phyloP scores from a whole-genome alignment of 2,113 vertebrate species.

The Xenus cinereus region DNA sequence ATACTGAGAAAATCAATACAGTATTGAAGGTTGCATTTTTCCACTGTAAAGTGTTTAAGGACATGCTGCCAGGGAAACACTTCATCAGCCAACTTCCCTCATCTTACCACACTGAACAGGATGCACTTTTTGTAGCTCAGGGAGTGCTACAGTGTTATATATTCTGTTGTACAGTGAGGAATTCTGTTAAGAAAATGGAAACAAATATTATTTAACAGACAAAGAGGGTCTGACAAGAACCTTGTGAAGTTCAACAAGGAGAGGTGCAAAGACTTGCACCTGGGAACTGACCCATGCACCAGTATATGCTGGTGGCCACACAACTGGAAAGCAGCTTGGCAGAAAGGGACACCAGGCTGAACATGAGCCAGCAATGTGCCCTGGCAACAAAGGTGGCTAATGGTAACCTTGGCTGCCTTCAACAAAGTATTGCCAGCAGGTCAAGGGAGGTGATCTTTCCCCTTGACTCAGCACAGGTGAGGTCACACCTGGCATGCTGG shows the following conservation, averaged over 20 bases:
- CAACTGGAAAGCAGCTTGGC: not conserved
- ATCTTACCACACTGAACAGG: not conserved
- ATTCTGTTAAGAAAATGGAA: not conserved
- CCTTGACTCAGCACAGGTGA: not conserved
- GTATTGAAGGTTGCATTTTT: constrained; percentile 25
- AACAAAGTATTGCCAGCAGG: not conserved
- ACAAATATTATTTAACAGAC: not conserved
- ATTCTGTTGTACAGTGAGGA: not conserved
- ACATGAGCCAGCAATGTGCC: not conserved
- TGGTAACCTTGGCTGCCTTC: not conserved
- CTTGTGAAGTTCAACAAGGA: not conserved
- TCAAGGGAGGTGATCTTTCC: not conserved
- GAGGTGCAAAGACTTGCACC: not conserved
- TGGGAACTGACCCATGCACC: not conserved
- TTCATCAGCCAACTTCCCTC: not conserved
- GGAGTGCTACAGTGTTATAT: not conserved
- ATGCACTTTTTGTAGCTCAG: not conserved
- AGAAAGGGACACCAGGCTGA: not conserved
- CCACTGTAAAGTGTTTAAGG: not conserved
- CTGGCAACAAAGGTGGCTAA: not conserved
- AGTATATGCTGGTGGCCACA: not conserved
- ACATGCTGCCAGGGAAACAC: not conserved
- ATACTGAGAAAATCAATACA: not conserved
- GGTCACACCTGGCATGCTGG: not conserved
- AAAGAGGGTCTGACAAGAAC: not conserved